Conservation (phyloP, 2,113 vertebrate genomes). For the Numenius arquata region DNA sequence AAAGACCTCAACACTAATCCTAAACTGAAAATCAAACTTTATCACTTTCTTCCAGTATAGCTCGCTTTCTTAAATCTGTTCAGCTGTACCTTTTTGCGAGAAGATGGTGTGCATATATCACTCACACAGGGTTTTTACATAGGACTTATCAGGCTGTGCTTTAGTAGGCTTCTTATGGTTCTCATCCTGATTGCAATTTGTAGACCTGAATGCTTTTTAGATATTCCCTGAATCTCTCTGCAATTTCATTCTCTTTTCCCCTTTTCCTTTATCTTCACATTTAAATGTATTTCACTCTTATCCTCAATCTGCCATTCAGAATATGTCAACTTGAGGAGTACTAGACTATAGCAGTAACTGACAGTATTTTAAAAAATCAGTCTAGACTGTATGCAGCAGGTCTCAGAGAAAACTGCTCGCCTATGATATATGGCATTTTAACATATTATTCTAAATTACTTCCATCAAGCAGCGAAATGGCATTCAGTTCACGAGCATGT, state of each 20-base stretch:
- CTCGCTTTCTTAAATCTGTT: conserved; percentile 20
- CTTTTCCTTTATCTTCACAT: conserved; percentile 47
- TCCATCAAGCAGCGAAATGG: conserved; percentile 56
- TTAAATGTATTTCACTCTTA: conserved; percentile 66
- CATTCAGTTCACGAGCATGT: conserved; percentile 32
- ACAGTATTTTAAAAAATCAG: conserved; percentile 51
- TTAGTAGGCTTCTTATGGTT: not conserved
- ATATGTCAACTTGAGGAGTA: conserved; percentile 58
- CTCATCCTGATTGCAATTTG: conserved; percentile 62
- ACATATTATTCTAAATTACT: conserved; percentile 65
- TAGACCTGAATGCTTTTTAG: conserved; percentile 57
- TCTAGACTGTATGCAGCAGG: conserved; percentile 36
- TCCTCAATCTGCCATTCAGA: conserved; percentile 66
- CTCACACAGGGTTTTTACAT: conserved; percentile 17
- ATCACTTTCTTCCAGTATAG: not conserved
- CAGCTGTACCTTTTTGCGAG: conserved; percentile 12
- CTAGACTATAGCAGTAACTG: conserved; percentile 48
- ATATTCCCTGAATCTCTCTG: conserved; percentile 10
- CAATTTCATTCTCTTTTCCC: conserved; percentile 37
- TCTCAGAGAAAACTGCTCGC: conserved; percentile 41
- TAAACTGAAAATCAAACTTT: conserved; percentile 3
- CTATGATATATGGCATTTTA: conserved; percentile 47
- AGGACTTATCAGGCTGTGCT: not conserved
- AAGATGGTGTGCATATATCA: not conserved
- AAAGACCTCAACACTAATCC: not conserved